Evolutionary conservation across 2,888 invertebrate species (phyloP).

Genomic region (Drosophila bunnanda): DNA sequence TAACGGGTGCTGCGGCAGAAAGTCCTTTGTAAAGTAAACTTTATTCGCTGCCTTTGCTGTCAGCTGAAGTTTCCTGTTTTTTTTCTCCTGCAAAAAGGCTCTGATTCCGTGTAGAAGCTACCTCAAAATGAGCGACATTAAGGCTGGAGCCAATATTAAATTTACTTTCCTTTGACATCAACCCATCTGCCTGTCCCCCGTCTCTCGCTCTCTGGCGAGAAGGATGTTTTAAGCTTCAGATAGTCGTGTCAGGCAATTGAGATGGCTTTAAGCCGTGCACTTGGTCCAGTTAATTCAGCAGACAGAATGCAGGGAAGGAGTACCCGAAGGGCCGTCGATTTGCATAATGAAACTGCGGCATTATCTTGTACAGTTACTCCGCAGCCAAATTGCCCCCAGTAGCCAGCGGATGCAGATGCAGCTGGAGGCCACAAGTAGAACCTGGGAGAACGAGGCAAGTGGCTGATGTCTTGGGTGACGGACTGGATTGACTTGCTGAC

Average conservation of each 20-base stretch:
- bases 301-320: slow-evolving; percentile 12
- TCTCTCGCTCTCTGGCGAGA: background rate
- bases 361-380: slow-evolving; percentile 66
- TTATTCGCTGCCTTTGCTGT: slow-evolving; percentile 18
- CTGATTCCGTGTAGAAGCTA: background rate
- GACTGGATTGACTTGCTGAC: slow-evolving; percentile 42
- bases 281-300: slow-evolving; percentile 27
- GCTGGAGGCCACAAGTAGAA: slow-evolving; percentile 67
- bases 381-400: slow-evolving; percentile 31
- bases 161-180: slow-evolving; percentile 6
- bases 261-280: slow-evolving; percentile 15
- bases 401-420: slow-evolving; percentile 15
- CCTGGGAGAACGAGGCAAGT: slow-evolving; percentile 60
- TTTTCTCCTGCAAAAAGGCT: slow-evolving; percentile 12
- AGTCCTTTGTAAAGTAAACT: slow-evolving; percentile 44
- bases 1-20: slow-evolving; percentile 10
- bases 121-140: slow-evolving; percentile 40
- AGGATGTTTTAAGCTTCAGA: slow-evolving; percentile 1
- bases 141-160: slow-evolving; percentile 13
- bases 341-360: slow-evolving; percentile 69
- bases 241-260: slow-evolving; percentile 20
- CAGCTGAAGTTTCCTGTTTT: slow-evolving; percentile 27
- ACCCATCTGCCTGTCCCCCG: slow-evolving; percentile 10
- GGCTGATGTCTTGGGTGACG: slow-evolving; percentile 12
- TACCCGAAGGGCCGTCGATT: slow-evolving; percentile 57